Base-by-base conservation (phyloP, 2,797 vertebrate species). In the Clarias fuscus region DNA sequence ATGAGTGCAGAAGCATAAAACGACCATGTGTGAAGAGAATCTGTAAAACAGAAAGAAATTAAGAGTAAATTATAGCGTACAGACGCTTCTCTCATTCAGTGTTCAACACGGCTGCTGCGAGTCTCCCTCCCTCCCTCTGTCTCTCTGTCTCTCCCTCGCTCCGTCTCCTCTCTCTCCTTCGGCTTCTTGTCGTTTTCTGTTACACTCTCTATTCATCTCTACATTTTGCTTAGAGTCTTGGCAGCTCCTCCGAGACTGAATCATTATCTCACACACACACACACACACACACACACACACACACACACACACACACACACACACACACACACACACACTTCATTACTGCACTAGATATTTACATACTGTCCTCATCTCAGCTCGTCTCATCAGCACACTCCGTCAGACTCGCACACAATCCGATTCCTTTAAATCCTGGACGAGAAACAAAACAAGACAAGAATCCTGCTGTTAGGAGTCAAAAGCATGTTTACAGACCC, bases 161-260 rank as follows among this genome's bases (percentile, higher is more conserved):
- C 48, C 37, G 11, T 72, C 48, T 56, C 11, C 7, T 43, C 82
- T 58, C 85, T 67, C n/a, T 85, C 40, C 86, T 37, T 20, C 30
- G 18, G 33, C 80, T 88, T 82, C 72, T 81, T 90, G 87, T 90
- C 82, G 64, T 84, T 76, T 85, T 85, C 48, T 67, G 2, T 64
- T 86, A 73, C 86, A 18, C 81, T 68, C 79, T 82, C 22, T 83
- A 33, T 83, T 56, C 71, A 27, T 86, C 65, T 83, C 40, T 8
- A 56, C 33, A 0, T 82, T 65, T 81, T 30, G 48, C n/a, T 87
- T 65, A 48, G 71, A 77, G 33, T 10, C 62, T 40, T 87, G 58
- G 56, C n/a, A 61, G 58, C 71, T 83, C 71, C 15, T 89, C 84
- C 65, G 65, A 37, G 61, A 80, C 40, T 76, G 64, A 88, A 65